These are phyloP conservation scores for Drosophila parvula DNA, from an alignment of 1,140 invertebrate genomes.

Conservation along the genomic window DNA sequence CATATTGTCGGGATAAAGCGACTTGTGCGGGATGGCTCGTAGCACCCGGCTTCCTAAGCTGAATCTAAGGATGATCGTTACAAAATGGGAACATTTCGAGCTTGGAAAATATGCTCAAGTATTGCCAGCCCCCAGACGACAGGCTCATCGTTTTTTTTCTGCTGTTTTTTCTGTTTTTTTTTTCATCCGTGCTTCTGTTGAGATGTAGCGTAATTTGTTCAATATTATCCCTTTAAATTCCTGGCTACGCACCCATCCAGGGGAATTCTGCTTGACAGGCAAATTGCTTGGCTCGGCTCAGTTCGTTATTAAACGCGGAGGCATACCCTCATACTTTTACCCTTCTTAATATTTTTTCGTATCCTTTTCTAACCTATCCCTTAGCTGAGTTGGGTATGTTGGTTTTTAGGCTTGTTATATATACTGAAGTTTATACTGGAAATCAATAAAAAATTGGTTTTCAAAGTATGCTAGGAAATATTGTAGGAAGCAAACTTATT, in stretches of 20 bases:
- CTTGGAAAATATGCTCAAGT: slow-evolving; percentile 35
- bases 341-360: slow-evolving; percentile 8
- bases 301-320: slow-evolving; percentile 44
- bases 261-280: slow-evolving; percentile 46
- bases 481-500: background rate
- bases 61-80: slow-evolving; percentile 30
- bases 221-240: slow-evolving; percentile 79
- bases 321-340: slow-evolving; percentile 9
- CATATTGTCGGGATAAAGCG: slow-evolving; percentile 69
- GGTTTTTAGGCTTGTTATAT: background rate
- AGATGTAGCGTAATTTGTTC: slow-evolving; percentile 71
- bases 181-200: slow-evolving; percentile 25
- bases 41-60: slow-evolving; percentile 12
- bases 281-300: slow-evolving; percentile 63
- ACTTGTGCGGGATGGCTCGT: slow-evolving; percentile 15
- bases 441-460: background rate
- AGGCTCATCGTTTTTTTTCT: slow-evolving; percentile 18
- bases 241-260: slow-evolving; percentile 16
- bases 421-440: too few relatives aligned
- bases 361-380: background rate
- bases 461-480: background rate
- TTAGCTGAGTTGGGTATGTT: background rate
- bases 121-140: slow-evolving; percentile 7
- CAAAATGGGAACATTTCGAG: slow-evolving; percentile 31
- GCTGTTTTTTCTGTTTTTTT: slow-evolving; percentile 10